Conservation (phyloP, 64 coral and sea anemone genomes). For the Montipora capricornis region DNA sequence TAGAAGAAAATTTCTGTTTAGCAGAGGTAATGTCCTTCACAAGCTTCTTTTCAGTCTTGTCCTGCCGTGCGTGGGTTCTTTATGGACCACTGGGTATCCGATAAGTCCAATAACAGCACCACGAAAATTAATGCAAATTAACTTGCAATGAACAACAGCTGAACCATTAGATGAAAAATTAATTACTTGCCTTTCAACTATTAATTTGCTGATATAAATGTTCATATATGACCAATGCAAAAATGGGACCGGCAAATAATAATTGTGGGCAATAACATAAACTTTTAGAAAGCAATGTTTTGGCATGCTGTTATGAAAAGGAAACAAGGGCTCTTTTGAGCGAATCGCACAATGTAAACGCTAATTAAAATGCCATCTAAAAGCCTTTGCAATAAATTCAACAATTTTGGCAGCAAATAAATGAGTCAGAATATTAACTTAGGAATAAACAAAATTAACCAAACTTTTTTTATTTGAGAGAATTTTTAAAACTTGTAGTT, state of each 20-base stretch:
- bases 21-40: background rate
- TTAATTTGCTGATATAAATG: background rate
- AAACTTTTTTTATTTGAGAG: too few relatives aligned
- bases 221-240: background rate
- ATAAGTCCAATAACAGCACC: background rate
- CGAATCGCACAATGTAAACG: background rate
- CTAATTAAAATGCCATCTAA: background rate
- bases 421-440: background rate
- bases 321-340: background rate
- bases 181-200: constrained; percentile 6
- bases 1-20: background rate
- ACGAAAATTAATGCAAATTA: constrained; percentile 25
- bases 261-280: too few relatives aligned
- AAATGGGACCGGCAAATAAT: background rate
- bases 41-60: background rate
- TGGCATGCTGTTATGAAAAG: background rate
- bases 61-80: background rate
- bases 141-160: background rate
- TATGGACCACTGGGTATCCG: background rate
- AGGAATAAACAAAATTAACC: background rate
- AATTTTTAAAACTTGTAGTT: too few relatives aligned
- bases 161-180: constrained; percentile 8
- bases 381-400: background rate
- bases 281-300: background rate
- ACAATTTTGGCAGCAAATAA: background rate